Percentiles rank a stretch among this genome's conserved stretches.
Evolutionary conservation across 2,888 invertebrate species (phyloP).

Genomic region (Nemurella pictetii): DNA sequence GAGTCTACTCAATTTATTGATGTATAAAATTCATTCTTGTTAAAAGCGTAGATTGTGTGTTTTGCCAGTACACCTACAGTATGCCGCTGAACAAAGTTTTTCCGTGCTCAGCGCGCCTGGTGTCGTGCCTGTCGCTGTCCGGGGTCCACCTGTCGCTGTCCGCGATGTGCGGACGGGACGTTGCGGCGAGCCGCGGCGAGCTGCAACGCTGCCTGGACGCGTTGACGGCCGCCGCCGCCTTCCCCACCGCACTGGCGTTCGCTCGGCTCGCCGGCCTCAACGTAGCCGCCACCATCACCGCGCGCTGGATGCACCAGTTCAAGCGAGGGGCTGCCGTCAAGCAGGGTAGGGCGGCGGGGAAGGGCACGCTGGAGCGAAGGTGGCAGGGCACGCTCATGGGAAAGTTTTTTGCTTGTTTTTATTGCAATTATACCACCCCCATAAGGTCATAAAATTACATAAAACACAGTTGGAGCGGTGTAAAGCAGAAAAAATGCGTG

Average conservation of each 20-base stretch:
- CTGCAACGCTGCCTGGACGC: constrained; percentile 59
- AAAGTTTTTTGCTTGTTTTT: no score
- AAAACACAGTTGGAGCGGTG: no score
- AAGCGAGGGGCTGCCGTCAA: background rate
- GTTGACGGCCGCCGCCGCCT: constrained; percentile 57
- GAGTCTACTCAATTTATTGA: no score
- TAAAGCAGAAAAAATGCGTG: no score
- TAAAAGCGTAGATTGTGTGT: no score
- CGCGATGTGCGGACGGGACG: constrained; percentile 48
- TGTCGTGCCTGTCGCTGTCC: constrained; percentile 35
- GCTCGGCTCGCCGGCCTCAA: constrained; percentile 52
- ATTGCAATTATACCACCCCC: no score
- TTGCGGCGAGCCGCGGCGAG: constrained; percentile 56
- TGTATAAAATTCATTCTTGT: no score
- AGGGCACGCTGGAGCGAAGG: constrained; percentile 46
- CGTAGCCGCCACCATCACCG: constrained; percentile 48
- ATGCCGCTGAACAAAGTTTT: no score
- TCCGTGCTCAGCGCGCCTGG: background rate
- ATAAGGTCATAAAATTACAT: no score
- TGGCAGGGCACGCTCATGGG: constrained; percentile 46
- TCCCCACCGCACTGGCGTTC: constrained; percentile 61
- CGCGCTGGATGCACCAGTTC: constrained; percentile 44
- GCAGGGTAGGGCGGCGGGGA: background rate
- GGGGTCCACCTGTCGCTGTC: constrained; percentile 31
- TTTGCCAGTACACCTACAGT: no score